Evolutionary conservation across 2,113 vertebrate species (phyloP).

Genomic region (Probosciger aterrimus): DNA sequence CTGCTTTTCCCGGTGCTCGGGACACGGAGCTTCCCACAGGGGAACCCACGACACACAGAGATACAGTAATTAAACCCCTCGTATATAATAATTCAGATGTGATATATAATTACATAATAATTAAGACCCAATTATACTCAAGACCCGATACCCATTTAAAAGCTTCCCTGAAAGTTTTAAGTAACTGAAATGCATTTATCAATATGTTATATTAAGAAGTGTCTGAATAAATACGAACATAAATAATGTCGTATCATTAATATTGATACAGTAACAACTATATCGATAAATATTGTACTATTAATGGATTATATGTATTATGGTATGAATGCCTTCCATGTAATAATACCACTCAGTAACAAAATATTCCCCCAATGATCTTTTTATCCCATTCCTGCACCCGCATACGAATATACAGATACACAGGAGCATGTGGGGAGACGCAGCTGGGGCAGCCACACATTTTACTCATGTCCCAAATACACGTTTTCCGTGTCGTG

Average conservation of each 20-base stretch:
- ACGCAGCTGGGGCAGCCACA: accelerated
- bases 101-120: background rate
- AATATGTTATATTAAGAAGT: background rate
- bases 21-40: background rate
- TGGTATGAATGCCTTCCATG: background rate
- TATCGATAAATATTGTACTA: background rate
- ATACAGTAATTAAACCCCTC: background rate
- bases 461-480: accelerated
- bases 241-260: too few species aligned
- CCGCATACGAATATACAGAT: accelerated
- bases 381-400: background rate
- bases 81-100: background rate
- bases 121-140: background rate
- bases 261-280: background rate
- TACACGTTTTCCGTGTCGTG: accelerated
- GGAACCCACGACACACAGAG: background rate
- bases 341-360: background rate
- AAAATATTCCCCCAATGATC: accelerated
- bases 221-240: background rate
- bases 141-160: background rate
- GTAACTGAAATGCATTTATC: background rate
- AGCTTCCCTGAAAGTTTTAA: background rate
- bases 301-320: accelerated
- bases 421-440: accelerated
- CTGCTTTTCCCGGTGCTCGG: background rate